Base-by-base conservation (phyloP, 2,797 vertebrate species). In the Megalops cyprinoides region DNA sequence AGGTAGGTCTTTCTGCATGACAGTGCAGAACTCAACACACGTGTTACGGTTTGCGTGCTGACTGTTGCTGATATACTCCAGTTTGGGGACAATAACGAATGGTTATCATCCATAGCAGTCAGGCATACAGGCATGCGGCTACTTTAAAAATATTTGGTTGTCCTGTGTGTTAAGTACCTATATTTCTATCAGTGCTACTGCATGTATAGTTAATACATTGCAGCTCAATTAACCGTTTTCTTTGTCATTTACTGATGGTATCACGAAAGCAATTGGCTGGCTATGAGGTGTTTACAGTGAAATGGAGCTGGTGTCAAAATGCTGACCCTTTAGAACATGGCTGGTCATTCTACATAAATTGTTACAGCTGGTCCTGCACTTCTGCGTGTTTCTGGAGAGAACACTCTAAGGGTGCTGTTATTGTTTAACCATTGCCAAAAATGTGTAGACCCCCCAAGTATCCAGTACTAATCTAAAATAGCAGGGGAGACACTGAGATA, bases 1-100 rank as follows among this genome's bases (percentile, higher is more conserved):
- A 98, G 96, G 97, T 99, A 94, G 73, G 82, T 9, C 37, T 62
- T 12, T 78, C 23, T 6, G 44, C 10, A 31, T 75, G 37, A 42
- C 67, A 23, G 39, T 44, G 18, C 39, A n/a, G 39, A 44, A 44
- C 62, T 67, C 23, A n/a, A 18, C 5, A 18, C 18, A 20, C 39
- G 23, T 71, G 67, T 42, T 37, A 65, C 42, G 20, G 71, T 71
- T 3, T 71, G 67, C 20, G 67, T 71, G 23, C 39, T n/a, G n/a
- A 71, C 18, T 44, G 67, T 42, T 42, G 6, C 18, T n/a, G 2
- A 71, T 20, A 37, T 71, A 23, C n/a, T 3, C 12, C 53, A 9
- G 51, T 14, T 53, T 14, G 2, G 15, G 14, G 2, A 18, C n/a
- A n/a, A n/a, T n/a, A 15, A 53, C 2, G 14, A 18, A 12, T 53